Conservation (phyloP, 2,888 invertebrate species). For the Campoplex nolae region DNA sequence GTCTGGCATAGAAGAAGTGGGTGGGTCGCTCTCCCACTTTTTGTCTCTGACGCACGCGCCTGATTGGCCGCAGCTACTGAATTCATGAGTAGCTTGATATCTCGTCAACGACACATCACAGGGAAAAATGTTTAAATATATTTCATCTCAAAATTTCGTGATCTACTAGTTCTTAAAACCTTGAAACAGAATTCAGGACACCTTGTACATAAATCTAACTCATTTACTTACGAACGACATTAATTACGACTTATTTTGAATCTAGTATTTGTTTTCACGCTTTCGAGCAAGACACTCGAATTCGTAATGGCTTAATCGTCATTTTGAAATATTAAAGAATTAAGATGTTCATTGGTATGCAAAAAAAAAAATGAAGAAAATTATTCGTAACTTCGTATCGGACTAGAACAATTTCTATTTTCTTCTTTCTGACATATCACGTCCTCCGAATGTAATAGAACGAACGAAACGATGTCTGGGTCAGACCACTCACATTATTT, state of each 20-base stretch:
- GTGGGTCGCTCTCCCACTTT: neutral
- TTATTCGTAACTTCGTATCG: neutral
- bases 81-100: neutral
- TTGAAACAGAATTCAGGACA: neutral
- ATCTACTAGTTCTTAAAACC: neutral
- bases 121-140: neutral
- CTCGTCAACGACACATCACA: neutral
- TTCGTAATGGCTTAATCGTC: neutral
- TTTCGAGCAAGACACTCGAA: neutral
- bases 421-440: neutral
- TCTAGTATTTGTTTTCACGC: conserved; percentile 15
- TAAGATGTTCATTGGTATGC: conserved; percentile 3
- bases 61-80: neutral
- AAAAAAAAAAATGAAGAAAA: neutral
- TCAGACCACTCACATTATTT: neutral
- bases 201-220: neutral
- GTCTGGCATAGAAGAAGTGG: neutral
- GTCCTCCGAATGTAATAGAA: neutral
- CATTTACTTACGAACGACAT: neutral
- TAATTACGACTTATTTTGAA: neutral
- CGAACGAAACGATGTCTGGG: neutral
- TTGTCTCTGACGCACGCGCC: neutral
- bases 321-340: neutral
- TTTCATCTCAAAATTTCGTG: neutral
- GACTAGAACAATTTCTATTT: neutral